Base-by-base conservation (phyloP, 2,113 vertebrate species). In the Carassius carassius region DNA sequence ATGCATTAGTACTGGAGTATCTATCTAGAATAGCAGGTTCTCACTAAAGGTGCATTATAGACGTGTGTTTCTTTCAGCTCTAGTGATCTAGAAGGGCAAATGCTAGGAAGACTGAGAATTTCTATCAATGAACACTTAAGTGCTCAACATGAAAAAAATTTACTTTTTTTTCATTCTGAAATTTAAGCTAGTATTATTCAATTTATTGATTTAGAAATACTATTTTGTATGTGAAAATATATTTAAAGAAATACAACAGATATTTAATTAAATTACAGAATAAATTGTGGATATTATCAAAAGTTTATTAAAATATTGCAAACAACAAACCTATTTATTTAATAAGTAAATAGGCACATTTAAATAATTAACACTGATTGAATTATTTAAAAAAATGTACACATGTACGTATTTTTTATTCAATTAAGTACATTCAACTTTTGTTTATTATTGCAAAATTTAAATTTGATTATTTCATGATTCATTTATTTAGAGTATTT, bases 1-100 rank as follows among this genome's bases (percentile, higher is more conserved):
- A 96, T 96, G 96, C 56, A 85, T 86, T 90, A 83, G 47, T 69
- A 65, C 62, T 82, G 81, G 51, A 82, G 54, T 82, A 81, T 78
- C 0, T 82, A 19, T 85, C 83, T 74, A 73, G 79, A 79, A 19
- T 60, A 60, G 10, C 6, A 29, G 49, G 77, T 47, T 9, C 69
- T 72, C 35, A 82, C 17, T 82, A 79, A 81, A 60, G 63, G 44
- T 72, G n/a, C 35, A 41, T 14, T 79, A 21, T 78, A 87, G 37
- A 86, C 25, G n/a, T n/a, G n/a, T n/a, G 72, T 85, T 76, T 82
- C 73, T 25, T 56, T 69, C 70, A 70, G 73, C 35, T 81, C 81
- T 82, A 72, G 58, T 63, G 17, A 76, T 65, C 19, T 80, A 14
- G 80, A 87, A 74, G 87, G 87, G 86, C 89, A 89, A 81, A 81